Evolutionary conservation across 1,140 invertebrate genomes (phyloP).

Genomic region (fruit fly (Drosophila melanogaster)): DNA sequence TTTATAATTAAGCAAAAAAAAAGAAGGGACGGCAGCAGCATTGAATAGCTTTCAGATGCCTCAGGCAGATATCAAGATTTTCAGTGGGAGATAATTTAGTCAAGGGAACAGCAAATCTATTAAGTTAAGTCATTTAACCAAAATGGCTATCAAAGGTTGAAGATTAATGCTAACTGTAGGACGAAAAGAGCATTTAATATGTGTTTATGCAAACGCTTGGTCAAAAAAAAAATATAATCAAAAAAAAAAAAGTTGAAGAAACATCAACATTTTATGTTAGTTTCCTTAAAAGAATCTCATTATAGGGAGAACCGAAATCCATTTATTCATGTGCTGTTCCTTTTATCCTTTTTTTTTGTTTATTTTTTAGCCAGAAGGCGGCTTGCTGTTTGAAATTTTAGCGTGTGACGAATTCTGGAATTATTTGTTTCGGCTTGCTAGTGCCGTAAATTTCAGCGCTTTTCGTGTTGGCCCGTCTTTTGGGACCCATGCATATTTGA

Average conservation of each 20-base stretch:
- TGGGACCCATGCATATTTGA: conserved; percentile 64
- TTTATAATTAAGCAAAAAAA: conserved; percentile 75
- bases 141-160: conserved; percentile 1
- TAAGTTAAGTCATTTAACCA: conserved; percentile 12
- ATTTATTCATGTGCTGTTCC: conserved; percentile 4
- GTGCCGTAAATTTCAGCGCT: conserved; percentile 64
- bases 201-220: too few species aligned
- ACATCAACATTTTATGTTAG: too few species aligned
- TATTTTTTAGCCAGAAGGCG: neutral
- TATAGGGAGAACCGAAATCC: neutral
- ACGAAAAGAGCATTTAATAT: neutral
- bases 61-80: conserved; percentile 40
- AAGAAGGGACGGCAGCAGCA: conserved; percentile 22
- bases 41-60: conserved; percentile 43
- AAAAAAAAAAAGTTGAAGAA: too few species aligned
- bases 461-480: conserved; percentile 61
- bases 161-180: neutral
- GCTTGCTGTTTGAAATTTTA: conserved; percentile 29
- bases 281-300: too few species aligned
- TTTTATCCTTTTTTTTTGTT: neutral
- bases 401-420: conserved; percentile 75
- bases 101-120: conserved; percentile 16
- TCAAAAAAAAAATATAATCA: too few species aligned
- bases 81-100: conserved; percentile 33
- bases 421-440: conserved; percentile 68